phyloP scores from a whole-genome alignment of 2,113 vertebrate genomes.

The Aythya baeri region DNA sequence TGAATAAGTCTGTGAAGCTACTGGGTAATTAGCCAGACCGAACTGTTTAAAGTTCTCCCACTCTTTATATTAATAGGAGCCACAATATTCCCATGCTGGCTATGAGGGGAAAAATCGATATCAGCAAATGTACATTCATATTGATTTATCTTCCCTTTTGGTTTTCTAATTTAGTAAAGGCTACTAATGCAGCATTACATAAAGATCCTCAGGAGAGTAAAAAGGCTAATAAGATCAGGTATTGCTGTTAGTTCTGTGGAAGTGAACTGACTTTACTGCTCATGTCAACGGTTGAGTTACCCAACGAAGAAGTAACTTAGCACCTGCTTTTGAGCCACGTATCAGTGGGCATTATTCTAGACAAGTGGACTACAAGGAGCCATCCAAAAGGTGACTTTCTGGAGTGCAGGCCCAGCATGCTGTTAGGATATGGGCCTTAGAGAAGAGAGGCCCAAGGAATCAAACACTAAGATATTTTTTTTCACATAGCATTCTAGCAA shows the following conservation, averaged over 20 bases:
- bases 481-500: not conserved
- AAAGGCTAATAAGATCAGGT: slow-evolving; percentile 25
- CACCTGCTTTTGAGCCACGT: rapidly evolving
- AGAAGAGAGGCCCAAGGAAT: not conserved
- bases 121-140: slow-evolving; percentile 54
- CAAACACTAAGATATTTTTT: not conserved
- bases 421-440: not conserved
- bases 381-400: not conserved
- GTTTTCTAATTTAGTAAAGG: slow-evolving; percentile 68
- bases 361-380: not conserved
- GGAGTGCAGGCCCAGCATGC: not conserved
- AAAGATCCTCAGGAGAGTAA: slow-evolving; percentile 59
- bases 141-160: slow-evolving; percentile 69
- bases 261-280: not conserved
- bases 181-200: slow-evolving; percentile 55
- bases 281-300: not conserved
- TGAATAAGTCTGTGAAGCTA: slow-evolving; percentile 24
- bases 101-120: slow-evolving; percentile 65
- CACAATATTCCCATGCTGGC: slow-evolving; percentile 55
- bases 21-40: slow-evolving; percentile 35
- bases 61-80: slow-evolving; percentile 42
- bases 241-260: slow-evolving; percentile 11
- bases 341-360: not conserved
- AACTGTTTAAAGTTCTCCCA: slow-evolving; percentile 38
- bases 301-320: not conserved